Evolutionary conservation across 2,888 invertebrate genomes (phyloP).

Genomic region (Mythimna impura): DNA sequence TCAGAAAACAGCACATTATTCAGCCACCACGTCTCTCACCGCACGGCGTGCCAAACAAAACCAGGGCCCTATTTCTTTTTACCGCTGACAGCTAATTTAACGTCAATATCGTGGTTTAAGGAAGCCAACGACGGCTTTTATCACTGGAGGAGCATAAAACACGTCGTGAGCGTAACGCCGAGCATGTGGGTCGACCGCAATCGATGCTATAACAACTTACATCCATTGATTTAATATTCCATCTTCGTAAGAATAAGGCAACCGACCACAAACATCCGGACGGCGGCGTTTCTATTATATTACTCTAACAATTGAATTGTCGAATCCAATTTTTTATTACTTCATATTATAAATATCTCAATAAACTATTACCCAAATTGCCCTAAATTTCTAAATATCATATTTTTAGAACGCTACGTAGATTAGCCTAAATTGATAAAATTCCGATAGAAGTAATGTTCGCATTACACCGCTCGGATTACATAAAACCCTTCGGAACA

Average conservation of each 20-base stretch:
- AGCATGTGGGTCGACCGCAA: constrained; percentile 70
- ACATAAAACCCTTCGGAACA: constrained; percentile 59
- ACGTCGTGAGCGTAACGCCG: constrained; percentile 63
- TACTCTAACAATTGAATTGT: constrained; percentile 23
- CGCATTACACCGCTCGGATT: constrained; percentile 43
- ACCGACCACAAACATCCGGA: constrained; percentile 33
- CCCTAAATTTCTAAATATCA: constrained; percentile 12
- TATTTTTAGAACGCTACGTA: constrained; percentile 27
- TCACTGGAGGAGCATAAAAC: constrained; percentile 62
- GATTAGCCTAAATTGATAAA: constrained; percentile 33
- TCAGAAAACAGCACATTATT: constrained; percentile 34
- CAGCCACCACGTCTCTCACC: constrained; percentile 28
- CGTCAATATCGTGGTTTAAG: constrained; percentile 59
- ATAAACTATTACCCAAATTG: constrained; percentile 19
- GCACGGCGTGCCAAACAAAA: constrained; percentile 37
- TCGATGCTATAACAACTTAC: constrained; percentile 67
- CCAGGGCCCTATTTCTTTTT: constrained; percentile 40
- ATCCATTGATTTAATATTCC: constrained; percentile 62
- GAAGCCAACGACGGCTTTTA: constrained; percentile 58
- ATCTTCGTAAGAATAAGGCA: constrained; percentile 54
- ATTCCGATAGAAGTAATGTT: constrained; percentile 45
- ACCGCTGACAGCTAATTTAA: constrained; percentile 57
- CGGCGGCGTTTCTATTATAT: constrained; percentile 32
- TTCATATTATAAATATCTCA: constrained; percentile 4
- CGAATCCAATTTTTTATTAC: constrained; percentile 4